Conservation (phyloP, 2,888 invertebrate species). For the Penaeus monodon region DNA sequence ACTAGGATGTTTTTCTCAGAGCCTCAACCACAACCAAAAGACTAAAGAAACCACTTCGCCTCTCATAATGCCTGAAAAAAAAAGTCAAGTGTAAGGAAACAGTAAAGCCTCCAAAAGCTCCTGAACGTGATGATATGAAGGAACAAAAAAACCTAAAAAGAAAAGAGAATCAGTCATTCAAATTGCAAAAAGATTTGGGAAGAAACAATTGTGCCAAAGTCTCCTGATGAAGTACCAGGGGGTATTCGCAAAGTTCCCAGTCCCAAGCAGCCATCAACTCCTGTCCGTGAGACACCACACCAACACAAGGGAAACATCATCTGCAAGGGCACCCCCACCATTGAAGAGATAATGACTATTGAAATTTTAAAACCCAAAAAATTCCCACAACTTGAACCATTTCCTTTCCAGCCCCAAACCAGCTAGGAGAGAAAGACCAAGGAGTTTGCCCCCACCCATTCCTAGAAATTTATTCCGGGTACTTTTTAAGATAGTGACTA, state of each 20-base stretch:
- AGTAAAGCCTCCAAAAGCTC: slow-evolving; percentile 52
- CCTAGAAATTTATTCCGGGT: slow-evolving; percentile 64
- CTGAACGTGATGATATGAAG: slow-evolving; percentile 45
- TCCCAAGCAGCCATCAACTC: slow-evolving; percentile 61
- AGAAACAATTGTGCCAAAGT: slow-evolving; percentile 61
- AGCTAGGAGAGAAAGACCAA: slow-evolving; percentile 52
- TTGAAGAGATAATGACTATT: slow-evolving; percentile 23
- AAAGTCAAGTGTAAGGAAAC: slow-evolving; percentile 37
- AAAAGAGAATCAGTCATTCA: slow-evolving; percentile 63
- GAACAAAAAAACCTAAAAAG: slow-evolving; percentile 58
- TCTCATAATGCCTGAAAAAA: slow-evolving; percentile 42
- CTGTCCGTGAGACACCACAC: slow-evolving; percentile 44
- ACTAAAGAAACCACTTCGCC: slow-evolving; percentile 34
- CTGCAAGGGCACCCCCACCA: slow-evolving; percentile 11
- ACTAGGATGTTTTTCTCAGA: slow-evolving; percentile 27
- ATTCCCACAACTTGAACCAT: slow-evolving; percentile 65
- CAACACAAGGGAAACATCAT: slow-evolving; percentile 33
- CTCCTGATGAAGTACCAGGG: slow-evolving; percentile 64
- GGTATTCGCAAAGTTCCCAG: slow-evolving; percentile 65
- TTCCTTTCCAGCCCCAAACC: slow-evolving; percentile 57
- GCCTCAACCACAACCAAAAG: slow-evolving; percentile 2
- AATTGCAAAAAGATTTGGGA: slow-evolving; percentile 59
- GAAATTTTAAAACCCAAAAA: slow-evolving; percentile 34
- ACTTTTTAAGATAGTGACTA: slow-evolving; percentile 61
- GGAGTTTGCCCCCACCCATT: slow-evolving; percentile 51